phyloP scores from a whole-genome alignment of 53 echinoderm and acorn worm genomes.

The Paracentrotus lividus region DNA sequence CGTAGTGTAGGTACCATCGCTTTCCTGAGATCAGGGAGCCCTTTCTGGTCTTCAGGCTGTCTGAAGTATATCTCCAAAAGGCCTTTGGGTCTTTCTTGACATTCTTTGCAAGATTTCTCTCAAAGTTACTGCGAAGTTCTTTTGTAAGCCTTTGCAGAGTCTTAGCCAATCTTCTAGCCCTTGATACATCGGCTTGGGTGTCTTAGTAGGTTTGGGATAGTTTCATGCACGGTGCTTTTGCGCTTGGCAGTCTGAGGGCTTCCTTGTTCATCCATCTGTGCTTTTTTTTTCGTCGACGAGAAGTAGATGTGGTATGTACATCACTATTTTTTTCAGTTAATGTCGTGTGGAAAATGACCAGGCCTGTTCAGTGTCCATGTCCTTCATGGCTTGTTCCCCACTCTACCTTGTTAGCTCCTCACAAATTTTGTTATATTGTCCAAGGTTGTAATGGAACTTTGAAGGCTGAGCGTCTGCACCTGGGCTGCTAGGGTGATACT shows the following conservation, averaged over 20 bases:
- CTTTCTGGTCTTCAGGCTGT: neutral
- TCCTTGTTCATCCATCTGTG: no score
- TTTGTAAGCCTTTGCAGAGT: neutral
- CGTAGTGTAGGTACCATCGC: neutral
- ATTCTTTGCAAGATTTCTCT: neutral
- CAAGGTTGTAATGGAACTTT: neutral
- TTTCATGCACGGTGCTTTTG: no score
- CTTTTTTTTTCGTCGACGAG: no score
- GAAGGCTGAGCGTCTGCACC: neutral
- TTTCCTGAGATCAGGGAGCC: neutral
- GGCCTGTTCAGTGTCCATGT: no score
- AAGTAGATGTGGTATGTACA: no score
- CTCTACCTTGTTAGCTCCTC: neutral
- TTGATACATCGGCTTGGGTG: neutral
- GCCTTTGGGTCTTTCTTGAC: neutral
- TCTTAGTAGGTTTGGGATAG: no score
- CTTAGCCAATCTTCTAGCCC: slow-evolving; percentile 11
- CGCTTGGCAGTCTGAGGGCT: no score
- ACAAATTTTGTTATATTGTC: neutral
- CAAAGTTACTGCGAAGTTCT: neutral
- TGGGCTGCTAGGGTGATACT: neutral
- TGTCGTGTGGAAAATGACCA: no score
- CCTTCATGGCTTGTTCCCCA: neutral
- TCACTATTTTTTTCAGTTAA: no score
- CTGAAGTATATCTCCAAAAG: neutral